Conservation (phyloP, 2,888 invertebrate genomes). For the Ochlodes sylvanus region DNA sequence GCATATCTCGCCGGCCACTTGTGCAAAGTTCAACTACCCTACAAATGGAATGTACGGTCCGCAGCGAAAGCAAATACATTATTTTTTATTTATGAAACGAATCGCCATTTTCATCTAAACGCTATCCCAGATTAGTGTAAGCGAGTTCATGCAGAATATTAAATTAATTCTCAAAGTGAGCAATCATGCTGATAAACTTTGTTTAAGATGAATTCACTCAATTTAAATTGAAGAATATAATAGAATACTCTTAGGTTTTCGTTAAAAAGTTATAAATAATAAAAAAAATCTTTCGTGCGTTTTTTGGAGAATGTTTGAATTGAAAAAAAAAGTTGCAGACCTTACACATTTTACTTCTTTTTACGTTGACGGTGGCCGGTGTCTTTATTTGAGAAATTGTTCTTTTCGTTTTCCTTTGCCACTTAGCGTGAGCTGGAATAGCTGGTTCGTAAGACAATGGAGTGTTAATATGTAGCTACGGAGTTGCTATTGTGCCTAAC, state of each 20-base stretch:
- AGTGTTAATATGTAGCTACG: not conserved
- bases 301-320: not conserved
- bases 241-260: no score
- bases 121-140: no score
- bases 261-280: no score
- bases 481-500: not conserved
- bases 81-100: not conserved
- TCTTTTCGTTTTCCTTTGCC: slow-evolving; percentile 38
- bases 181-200: no score
- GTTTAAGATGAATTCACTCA: no score
- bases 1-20: slow-evolving; percentile 41
- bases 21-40: slow-evolving; percentile 49
- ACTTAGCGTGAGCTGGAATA: slow-evolving; percentile 18
- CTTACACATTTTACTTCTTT: slow-evolving; percentile 19
- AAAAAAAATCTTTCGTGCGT: no score
- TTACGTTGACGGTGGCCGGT: slow-evolving; percentile 32
- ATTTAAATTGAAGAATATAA: no score
- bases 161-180: no score
- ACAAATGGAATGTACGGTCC: slow-evolving; percentile 41
- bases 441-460: slow-evolving; percentile 6
- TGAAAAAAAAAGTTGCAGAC: not conserved
- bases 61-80: slow-evolving; percentile 11
- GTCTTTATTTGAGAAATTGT: slow-evolving; percentile 49
- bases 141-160: no score
- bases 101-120: not conserved